Conservation (phyloP, 2,797 vertebrate genomes). For the Triplophysa bombifrons region DNA sequence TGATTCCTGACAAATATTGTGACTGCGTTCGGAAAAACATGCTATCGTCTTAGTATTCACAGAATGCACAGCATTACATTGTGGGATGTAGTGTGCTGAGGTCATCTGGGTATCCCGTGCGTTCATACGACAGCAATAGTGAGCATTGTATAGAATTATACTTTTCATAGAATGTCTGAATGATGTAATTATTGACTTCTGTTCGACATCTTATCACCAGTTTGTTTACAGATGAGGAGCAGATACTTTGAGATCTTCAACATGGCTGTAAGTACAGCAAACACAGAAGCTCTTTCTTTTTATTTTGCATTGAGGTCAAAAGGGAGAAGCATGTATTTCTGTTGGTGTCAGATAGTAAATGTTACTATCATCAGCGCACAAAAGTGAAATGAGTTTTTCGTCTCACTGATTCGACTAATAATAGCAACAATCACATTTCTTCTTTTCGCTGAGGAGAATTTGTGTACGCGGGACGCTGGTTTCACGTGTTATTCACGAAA, state of each 20-base stretch:
- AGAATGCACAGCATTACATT: background rate
- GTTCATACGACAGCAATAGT: background rate
- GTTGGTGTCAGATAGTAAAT: constrained; percentile 51
- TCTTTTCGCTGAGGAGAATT: constrained; percentile 57
- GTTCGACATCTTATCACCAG: background rate
- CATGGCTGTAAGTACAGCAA: background rate
- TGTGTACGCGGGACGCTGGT: constrained; percentile 18
- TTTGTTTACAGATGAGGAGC: background rate
- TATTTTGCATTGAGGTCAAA: constrained; percentile 10
- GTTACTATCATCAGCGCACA: constrained; percentile 58
- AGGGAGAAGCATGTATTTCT: constrained; percentile 48
- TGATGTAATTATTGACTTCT: background rate
- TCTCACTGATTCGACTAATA: constrained; percentile 69
- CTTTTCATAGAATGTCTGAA: background rate
- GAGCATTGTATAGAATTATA: background rate
- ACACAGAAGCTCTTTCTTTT: background rate
- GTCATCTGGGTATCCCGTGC: background rate
- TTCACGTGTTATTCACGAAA: constrained; percentile 16
- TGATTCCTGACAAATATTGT: constrained; percentile 21
- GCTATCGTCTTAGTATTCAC: too few species aligned
- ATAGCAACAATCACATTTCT: constrained; percentile 66
- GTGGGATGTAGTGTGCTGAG: background rate
- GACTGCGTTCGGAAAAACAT: background rate
- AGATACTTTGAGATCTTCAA: background rate
- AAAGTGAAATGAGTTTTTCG: constrained; percentile 80